Evolutionary conservation across 2,888 invertebrate genomes (phyloP).

Genomic region (Sphaeridia pumilis): DNA sequence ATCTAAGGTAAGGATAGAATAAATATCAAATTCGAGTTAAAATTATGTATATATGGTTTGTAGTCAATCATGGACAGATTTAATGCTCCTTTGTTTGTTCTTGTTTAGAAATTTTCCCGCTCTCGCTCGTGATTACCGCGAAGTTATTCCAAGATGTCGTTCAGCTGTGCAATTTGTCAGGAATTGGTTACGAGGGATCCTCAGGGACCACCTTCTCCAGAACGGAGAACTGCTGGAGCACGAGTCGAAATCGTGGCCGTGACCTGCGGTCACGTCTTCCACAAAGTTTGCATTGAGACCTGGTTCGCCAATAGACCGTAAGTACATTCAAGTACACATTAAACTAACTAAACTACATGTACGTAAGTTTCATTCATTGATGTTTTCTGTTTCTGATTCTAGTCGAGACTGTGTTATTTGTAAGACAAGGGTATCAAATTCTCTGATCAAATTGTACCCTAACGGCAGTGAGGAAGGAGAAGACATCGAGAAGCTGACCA

Average conservation of each 20-base stretch:
- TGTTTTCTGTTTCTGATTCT: not conserved
- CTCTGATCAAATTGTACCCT: not conserved
- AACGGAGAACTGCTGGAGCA: not conserved
- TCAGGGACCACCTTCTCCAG: not conserved
- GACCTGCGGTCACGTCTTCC: not conserved
- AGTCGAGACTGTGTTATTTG: not conserved
- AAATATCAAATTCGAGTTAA: too few species aligned
- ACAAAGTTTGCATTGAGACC: not conserved
- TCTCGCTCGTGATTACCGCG: not conserved
- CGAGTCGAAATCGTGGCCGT: not conserved
- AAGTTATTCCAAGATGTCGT: constrained; percentile 3
- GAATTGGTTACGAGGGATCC: not conserved
- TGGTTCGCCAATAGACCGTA: not conserved
- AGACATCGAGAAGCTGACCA: not conserved
- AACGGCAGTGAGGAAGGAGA: not conserved
- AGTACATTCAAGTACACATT: not conserved
- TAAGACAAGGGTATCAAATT: not conserved
- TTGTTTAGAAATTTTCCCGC: too few species aligned
- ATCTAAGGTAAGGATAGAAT: too few species aligned
- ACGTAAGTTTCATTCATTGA: not conserved
- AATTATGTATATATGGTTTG: too few species aligned
- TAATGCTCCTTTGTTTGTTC: too few species aligned
- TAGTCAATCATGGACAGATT: too few species aligned
- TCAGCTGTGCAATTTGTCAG: not conserved
- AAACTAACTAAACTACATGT: too few species aligned